Percentiles rank a stretch among this genome's conserved stretches.
Evolutionary conservation across 2,113 vertebrate species (phyloP).

Genomic region (Microtus ochrogaster): DNA sequence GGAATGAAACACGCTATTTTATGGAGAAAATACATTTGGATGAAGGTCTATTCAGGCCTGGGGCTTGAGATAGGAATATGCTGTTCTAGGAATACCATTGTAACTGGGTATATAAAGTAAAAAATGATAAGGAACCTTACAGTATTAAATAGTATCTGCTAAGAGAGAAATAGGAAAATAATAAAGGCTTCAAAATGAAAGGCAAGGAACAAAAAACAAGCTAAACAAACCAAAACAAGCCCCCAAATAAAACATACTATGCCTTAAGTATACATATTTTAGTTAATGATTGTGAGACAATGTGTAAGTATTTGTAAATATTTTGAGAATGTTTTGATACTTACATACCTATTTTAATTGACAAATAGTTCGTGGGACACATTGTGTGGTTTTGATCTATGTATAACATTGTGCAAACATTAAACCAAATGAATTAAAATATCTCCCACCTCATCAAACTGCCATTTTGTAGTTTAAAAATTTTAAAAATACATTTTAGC

Average conservation of each 20-base stretch:
- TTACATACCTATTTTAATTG: neutral
- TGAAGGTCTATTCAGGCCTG: neutral
- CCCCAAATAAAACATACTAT: slow-evolving; percentile 12
- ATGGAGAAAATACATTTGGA: neutral
- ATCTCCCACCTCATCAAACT: neutral
- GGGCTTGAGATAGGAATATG: neutral
- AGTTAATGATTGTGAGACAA: neutral
- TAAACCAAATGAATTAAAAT: neutral
- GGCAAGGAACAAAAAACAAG: neutral
- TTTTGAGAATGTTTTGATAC: slow-evolving; percentile 30
- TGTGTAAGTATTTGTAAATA: slow-evolving; percentile 10
- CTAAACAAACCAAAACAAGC: neutral
- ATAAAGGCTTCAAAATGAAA: neutral
- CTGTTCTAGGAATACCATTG: neutral
- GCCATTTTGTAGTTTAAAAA: neutral
- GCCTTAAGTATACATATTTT: neutral
- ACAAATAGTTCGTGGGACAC: neutral
- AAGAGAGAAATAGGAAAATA: neutral
- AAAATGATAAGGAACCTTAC: slow-evolving; percentile 11
- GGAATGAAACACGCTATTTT: neutral
- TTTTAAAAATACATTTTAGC: neutral
- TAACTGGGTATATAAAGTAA: neutral
- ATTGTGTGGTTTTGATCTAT: neutral
- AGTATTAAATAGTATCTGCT: neutral
- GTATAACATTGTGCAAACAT: neutral